phyloP scores from a whole-genome alignment of 2,888 invertebrate genomes.

The Eretmocerus hayati region DNA sequence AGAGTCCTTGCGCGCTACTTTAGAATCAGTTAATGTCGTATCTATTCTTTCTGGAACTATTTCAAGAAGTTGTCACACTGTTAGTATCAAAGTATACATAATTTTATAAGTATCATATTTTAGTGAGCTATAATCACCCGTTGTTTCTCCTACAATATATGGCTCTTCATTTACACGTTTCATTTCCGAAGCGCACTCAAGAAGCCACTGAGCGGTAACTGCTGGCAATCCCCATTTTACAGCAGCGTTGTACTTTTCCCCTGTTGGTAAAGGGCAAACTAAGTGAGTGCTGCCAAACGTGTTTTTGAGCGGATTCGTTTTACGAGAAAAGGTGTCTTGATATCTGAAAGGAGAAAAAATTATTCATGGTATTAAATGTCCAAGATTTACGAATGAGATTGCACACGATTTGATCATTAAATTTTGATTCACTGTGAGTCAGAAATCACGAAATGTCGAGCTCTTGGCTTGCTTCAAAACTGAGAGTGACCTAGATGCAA shows the following conservation, averaged over 20 bases:
- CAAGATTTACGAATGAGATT: no score
- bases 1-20: not conserved
- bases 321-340: constrained; percentile 63
- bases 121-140: constrained; percentile 28
- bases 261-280: constrained; percentile 63
- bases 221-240: constrained; percentile 81
- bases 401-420: no score
- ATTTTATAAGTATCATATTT: constrained; percentile 4
- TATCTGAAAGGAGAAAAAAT: constrained; percentile 36
- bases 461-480: not conserved
- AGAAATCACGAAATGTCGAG: not conserved
- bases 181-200: constrained; percentile 59
- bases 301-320: constrained; percentile 46
- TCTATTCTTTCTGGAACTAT: constrained; percentile 25
- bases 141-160: constrained; percentile 57
- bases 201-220: constrained; percentile 69
- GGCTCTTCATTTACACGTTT: constrained; percentile 51
- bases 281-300: constrained; percentile 72
- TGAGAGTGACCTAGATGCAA: no score
- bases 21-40: not conserved
- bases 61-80: constrained; percentile 7
- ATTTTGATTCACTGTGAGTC: not conserved
- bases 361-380: not conserved
- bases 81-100: no score
- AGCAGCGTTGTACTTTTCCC: constrained; percentile 78